Evolutionary conservation across 2,888 invertebrate genomes (phyloP).

Genomic region (Nymphalis urticae): DNA sequence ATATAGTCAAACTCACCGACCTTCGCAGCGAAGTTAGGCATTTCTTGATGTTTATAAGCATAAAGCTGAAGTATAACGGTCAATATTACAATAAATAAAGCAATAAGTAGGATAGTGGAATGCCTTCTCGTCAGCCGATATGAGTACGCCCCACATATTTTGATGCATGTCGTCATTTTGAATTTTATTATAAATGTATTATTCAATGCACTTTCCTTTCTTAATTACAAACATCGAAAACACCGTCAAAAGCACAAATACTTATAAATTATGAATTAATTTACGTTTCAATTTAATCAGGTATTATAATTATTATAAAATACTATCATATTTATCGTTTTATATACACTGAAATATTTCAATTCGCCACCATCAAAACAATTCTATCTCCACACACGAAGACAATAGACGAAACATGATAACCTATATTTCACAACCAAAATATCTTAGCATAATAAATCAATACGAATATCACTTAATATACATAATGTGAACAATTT

Average conservation of each 20-base stretch:
- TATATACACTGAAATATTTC: not conserved
- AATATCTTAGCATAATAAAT: not conserved
- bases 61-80: conserved; percentile 68
- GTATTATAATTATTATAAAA: too few species aligned
- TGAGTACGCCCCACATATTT: conserved; percentile 71
- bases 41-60: conserved; percentile 57
- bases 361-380: conserved; percentile 18
- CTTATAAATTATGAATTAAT: not conserved
- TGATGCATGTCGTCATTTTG: conserved; percentile 72
- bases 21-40: conserved; percentile 44
- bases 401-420: conserved; percentile 15
- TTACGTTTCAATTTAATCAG: not conserved
- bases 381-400: conserved; percentile 17
- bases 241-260: not conserved
- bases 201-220: not conserved
- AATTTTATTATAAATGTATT: conserved; percentile 48
- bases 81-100: conserved; percentile 57
- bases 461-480: not conserved
- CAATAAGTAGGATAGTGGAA: conserved; percentile 64
- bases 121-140: conserved; percentile 67
- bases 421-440: conserved; percentile 21
- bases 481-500: not conserved
- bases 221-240: not conserved
- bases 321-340: not conserved
- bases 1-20: conserved; percentile 71